phyloP scores from a whole-genome alignment of 2,113 vertebrate genomes.

The Paedocypris sp. region DNA sequence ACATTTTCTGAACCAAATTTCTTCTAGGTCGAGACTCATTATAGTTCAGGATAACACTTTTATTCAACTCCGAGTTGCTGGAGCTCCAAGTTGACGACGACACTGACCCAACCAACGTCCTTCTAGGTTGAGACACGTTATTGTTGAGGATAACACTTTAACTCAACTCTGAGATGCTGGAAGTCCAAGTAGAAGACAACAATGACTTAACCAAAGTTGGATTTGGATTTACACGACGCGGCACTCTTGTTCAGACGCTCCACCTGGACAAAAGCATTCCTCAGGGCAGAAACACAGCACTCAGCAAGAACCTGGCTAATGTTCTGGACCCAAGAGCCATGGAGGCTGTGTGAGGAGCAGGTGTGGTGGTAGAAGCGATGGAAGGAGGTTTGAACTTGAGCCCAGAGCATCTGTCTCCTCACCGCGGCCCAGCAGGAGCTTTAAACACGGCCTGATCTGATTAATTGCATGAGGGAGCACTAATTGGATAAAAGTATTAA shows the following conservation, averaged over 20 bases:
- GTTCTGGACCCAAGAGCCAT: conserved; percentile 31
- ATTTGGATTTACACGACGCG: not conserved
- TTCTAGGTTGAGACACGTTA: no score
- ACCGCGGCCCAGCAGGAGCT: conserved; percentile 43
- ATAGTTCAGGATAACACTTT: no score
- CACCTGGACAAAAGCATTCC: conserved; percentile 24
- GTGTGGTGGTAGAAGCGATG: conserved; percentile 32
- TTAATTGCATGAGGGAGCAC: conserved; percentile 66
- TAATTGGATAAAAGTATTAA: conserved; percentile 68
- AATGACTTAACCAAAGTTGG: no score
- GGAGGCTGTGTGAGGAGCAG: conserved; percentile 35
- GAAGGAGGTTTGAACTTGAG: conserved; percentile 30
- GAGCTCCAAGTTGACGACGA: no score
- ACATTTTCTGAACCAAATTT: no score
- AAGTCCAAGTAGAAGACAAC: no score
- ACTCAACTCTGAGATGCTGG: no score
- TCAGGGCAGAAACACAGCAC: conserved; percentile 23
- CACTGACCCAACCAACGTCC: no score
- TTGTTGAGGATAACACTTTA: no score
- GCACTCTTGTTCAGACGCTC: conserved; percentile 21
- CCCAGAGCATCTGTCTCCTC: conserved; percentile 46
- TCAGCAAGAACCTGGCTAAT: conserved; percentile 43
- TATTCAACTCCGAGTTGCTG: no score
- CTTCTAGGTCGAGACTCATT: no score
- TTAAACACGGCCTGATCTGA: conserved; percentile 49